Percentiles rank a stretch among this genome's conserved stretches.
These are phyloP conservation scores for Habroteleia sp. DNA, from an alignment of 2,888 invertebrate genomes.

Conservation along the genomic window DNA sequence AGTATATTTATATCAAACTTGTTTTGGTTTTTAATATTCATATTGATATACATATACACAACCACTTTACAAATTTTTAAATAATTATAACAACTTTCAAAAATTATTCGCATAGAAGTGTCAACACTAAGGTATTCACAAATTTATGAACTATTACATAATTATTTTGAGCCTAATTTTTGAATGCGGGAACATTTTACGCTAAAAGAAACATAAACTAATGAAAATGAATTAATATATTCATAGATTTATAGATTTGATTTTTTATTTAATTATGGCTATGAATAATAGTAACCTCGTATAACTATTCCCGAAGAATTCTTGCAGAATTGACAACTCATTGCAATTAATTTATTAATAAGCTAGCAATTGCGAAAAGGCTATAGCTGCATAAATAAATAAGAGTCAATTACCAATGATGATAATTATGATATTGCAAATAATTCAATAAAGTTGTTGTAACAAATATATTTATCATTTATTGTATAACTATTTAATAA, in stretches of 20 bases:
- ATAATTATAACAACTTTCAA: constrained; percentile 26
- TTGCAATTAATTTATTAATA: constrained; percentile 56
- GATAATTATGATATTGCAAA: constrained; percentile 50
- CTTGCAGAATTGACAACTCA: constrained; percentile 48
- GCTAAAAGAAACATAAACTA: too few species aligned
- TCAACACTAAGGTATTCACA: neutral
- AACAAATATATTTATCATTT: constrained; percentile 22
- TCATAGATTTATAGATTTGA: too few species aligned
- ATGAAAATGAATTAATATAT: too few species aligned
- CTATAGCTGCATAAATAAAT: constrained; percentile 55
- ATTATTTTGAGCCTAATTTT: too few species aligned
- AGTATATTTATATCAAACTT: constrained; percentile 40
- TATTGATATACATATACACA: constrained; percentile 4
- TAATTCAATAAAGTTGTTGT: constrained; percentile 39
- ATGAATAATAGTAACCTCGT: constrained; percentile 50
- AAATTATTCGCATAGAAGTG: constrained; percentile 5
- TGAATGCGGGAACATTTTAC: too few species aligned
- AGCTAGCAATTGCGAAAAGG: constrained; percentile 55
- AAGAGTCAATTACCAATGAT: constrained; percentile 38
- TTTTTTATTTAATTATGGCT: constrained; percentile 26
- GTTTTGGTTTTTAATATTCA: constrained; percentile 29
- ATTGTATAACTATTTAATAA: constrained; percentile 17
- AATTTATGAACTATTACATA: neutral
- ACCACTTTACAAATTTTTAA: constrained; percentile 16
- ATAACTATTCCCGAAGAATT: constrained; percentile 42